Percentiles rank a stretch among this genome's conserved stretches.
phyloP scores from a whole-genome alignment of 2,797 vertebrate genomes.

The Crossoptilon crossoptilon region DNA sequence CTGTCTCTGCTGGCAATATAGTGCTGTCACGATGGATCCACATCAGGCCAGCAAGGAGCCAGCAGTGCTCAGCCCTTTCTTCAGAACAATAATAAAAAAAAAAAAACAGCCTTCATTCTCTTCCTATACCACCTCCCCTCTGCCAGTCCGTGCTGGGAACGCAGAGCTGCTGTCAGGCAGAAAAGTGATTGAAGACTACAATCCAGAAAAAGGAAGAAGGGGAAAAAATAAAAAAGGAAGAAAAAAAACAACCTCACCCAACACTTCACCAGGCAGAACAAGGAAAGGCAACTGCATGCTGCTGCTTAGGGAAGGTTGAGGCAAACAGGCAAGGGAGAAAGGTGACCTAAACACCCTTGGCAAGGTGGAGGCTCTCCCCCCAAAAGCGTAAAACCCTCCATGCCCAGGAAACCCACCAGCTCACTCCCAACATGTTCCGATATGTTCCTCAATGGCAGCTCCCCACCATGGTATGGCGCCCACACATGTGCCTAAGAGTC shows the following conservation, averaged over 20 bases:
- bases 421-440: too few relatives aligned
- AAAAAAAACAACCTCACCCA: not conserved
- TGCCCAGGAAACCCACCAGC: not conserved
- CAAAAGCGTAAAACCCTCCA: not conserved
- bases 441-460: accelerated
- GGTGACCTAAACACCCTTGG: not conserved
- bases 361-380: not conserved
- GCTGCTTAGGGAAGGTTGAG: not conserved
- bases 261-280: not conserved
- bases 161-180: not conserved
- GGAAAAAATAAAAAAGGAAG: too few relatives aligned
- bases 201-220: not conserved
- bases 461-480: accelerated
- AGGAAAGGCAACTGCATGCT: not conserved
- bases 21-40: not conserved
- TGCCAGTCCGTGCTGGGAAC: not conserved
- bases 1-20: not conserved
- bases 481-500: not conserved
- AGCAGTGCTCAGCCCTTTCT: not conserved
- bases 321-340: accelerated
- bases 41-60: not conserved
- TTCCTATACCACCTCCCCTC: not conserved
- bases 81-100: not conserved
- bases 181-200: conserved; percentile 9
- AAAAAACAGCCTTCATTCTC: not conserved